These are phyloP conservation scores for Eupithecia exiguata DNA, from an alignment of 2,888 invertebrate species.

Conservation along the genomic window DNA sequence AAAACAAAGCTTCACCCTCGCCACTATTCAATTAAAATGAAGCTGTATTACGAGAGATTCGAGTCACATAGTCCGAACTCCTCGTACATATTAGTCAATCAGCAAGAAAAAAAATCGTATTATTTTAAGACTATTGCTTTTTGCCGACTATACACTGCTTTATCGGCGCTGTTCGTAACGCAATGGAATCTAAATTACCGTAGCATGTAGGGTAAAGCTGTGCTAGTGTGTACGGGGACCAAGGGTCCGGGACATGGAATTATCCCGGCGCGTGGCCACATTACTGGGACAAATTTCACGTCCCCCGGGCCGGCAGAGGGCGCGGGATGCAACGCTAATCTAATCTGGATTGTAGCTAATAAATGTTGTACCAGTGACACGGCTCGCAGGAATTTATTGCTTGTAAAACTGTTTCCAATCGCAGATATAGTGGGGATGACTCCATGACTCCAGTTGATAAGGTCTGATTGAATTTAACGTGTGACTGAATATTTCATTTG, in stretches of 20 bases:
- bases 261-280: slow-evolving; percentile 82
- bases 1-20: slow-evolving; percentile 74
- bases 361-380: slow-evolving; percentile 80
- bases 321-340: slow-evolving; percentile 81
- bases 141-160: not conserved
- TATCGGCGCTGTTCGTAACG: slow-evolving; percentile 1
- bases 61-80: slow-evolving; percentile 67
- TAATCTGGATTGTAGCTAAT: slow-evolving; percentile 83
- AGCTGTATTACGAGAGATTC: slow-evolving; percentile 76
- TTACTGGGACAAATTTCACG: slow-evolving; percentile 80
- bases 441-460: slow-evolving; percentile 63
- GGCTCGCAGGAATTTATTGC: slow-evolving; percentile 80
- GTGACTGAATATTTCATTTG: slow-evolving; percentile 65
- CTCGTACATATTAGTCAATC: slow-evolving; percentile 18
- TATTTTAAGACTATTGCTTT: slow-evolving; percentile 13
- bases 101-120: not conserved
- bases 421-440: slow-evolving; percentile 72
- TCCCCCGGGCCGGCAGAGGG: slow-evolving; percentile 65
- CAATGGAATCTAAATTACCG: slow-evolving; percentile 13
- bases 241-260: slow-evolving; percentile 77
- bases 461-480: slow-evolving; percentile 79
- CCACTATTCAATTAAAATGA: slow-evolving; percentile 83
- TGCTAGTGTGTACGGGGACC: slow-evolving; percentile 45
- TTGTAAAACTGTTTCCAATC: slow-evolving; percentile 84
- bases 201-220: not conserved